Conservation (phyloP, 2,113 vertebrate species). For the Spermophilus dauricus region DNA sequence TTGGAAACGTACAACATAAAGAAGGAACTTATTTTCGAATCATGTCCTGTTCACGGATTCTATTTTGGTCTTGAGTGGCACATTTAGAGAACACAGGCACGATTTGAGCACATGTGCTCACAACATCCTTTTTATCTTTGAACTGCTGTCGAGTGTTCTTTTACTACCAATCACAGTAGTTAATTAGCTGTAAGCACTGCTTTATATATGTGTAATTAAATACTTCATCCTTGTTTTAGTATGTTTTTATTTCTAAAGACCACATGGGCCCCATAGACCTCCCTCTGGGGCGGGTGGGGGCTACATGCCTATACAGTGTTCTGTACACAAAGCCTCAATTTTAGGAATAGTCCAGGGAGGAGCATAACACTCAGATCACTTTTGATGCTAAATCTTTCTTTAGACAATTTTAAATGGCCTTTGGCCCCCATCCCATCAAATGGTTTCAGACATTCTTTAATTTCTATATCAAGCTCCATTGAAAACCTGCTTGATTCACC, state of each 20-base stretch:
- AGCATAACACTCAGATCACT: no score
- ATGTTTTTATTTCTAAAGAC: not conserved
- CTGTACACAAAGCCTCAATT: not conserved
- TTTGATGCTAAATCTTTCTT: not conserved
- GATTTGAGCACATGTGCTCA: no score
- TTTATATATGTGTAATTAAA: not conserved
- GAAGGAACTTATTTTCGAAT: constrained; percentile 22
- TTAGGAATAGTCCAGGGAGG: not conserved
- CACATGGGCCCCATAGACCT: no score
- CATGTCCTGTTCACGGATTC: not conserved
- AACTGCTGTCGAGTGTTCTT: not conserved
- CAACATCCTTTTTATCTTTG: not conserved
- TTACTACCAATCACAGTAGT: not conserved
- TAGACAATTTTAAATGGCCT: not conserved
- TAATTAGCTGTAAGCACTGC: not conserved
- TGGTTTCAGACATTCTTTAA: not conserved
- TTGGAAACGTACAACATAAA: not conserved
- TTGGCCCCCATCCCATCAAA: not conserved
- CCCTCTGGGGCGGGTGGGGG: no score
- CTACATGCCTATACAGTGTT: not conserved
- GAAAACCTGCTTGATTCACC: not conserved
- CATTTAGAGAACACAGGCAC: not conserved
- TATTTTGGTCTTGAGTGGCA: not conserved
- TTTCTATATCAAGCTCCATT: not conserved
- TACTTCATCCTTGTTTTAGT: not conserved